These are phyloP conservation scores for Prochilodus magdalenae DNA, from an alignment of 2,113 vertebrate genomes.

Conservation along the genomic window DNA sequence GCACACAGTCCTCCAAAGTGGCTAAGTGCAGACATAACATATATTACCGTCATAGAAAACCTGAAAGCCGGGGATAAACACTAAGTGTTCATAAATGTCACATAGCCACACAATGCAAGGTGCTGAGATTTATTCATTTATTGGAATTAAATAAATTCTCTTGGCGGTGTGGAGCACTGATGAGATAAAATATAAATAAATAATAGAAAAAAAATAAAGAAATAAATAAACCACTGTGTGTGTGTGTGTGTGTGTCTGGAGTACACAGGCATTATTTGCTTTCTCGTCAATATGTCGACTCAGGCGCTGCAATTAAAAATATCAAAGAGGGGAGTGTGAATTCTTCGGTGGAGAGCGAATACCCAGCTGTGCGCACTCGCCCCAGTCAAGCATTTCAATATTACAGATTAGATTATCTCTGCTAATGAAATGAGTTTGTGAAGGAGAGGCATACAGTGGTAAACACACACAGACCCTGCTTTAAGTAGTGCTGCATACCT, in stretches of 20 bases:
- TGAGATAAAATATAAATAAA: slow-evolving; percentile 31
- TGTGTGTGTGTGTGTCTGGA: neutral
- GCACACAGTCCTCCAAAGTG: neutral
- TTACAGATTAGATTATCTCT: slow-evolving; percentile 52
- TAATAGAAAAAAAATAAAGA: neutral
- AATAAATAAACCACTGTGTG: slow-evolving; percentile 1
- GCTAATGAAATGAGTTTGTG: slow-evolving; percentile 48
- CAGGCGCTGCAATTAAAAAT: slow-evolving; percentile 47
- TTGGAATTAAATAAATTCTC: slow-evolving; percentile 35
- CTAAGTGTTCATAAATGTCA: slow-evolving; percentile 37
- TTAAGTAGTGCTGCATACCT: slow-evolving; percentile 13
- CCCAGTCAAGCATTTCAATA: slow-evolving; percentile 48
- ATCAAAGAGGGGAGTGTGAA: slow-evolving; percentile 42
- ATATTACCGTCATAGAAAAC: neutral
- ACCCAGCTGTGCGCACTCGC: slow-evolving; percentile 29
- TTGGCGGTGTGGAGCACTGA: slow-evolving; percentile 16
- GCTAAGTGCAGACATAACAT: neutral
- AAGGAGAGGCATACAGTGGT: slow-evolving; percentile 37
- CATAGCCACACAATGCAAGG: neutral
- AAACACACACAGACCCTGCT: slow-evolving; percentile 39
- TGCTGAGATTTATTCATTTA: slow-evolving; percentile 33
- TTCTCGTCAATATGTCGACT: slow-evolving; percentile 33
- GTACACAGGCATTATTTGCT: slow-evolving; percentile 39
- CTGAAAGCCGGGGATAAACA: neutral
- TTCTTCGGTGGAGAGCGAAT: slow-evolving; percentile 32